Evolutionary conservation across 1,140 invertebrate species (phyloP), one percentile per base, ranked within the genome.

Genomic region (Ceratina australensis): DNA sequence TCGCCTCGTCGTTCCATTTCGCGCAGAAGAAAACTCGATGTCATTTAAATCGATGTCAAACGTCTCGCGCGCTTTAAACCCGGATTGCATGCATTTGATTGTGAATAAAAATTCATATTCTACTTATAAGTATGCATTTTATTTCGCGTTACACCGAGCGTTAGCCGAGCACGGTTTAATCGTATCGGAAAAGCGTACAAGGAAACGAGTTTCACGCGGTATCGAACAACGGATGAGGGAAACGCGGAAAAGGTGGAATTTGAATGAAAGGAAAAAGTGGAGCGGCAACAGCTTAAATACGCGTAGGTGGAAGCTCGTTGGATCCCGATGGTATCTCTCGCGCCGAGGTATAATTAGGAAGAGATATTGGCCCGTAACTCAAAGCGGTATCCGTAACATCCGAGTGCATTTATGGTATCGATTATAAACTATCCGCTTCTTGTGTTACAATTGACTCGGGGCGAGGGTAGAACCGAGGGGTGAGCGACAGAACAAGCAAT

Each of bases 341-440:
- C 22, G 64, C 22, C 68, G 72, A 69, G 63, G 75, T 83, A 85
- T 85, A 83, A 85, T 85, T 85, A 85, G 66, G 81, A 83, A 85
- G 79, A 85, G 83, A 85, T 85, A 85, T 85, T 81, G 81, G 72
- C 54, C 72, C 71, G 81, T 85, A 85, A 85, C 75, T 85, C 83
- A 78, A 49, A 61, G 47, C 74, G 65, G 60, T 78, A 83, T 75
- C 81, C 74, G 72, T 85, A 85, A 85, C 74, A 78, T 69, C 83
- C 63, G 52, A 78, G 59, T 67, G 65, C 83, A 59, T 81, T 85
- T 83, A 82, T 78, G 74, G 71, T 68, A 67, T 59, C 76, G 28
- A 52, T 80, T 64, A 80, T 84, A 82, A 85, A 86, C 78, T 76
- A 76, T 83, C 65, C 72, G 49, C 56, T 71, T 57, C 60, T 57